These are phyloP conservation scores for Dryobates pubescens DNA, from an alignment of 2,797 vertebrate genomes.

Conservation along the genomic window DNA sequence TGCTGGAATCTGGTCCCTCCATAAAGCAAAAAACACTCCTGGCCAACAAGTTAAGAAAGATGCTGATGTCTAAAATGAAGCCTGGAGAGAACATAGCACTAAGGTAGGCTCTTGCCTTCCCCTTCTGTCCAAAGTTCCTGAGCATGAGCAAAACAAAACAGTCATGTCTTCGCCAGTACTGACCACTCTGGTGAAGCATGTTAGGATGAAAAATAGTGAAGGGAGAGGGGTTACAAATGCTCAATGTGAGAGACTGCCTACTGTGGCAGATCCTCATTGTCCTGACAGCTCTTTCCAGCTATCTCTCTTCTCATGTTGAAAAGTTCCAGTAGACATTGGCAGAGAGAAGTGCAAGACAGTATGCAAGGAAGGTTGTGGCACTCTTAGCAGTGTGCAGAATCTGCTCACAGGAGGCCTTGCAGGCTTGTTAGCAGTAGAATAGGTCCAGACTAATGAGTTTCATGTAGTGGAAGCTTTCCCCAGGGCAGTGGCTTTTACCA, in stretches of 20 bases:
- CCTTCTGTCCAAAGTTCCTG: background rate
- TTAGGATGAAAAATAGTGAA: background rate
- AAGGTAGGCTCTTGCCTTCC: background rate
- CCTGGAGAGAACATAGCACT: background rate
- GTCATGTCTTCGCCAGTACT: background rate
- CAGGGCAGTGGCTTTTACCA: background rate
- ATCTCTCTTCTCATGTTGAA: background rate
- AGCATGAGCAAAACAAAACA: background rate
- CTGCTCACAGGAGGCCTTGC: background rate
- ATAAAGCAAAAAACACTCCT: background rate
- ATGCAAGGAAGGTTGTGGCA: background rate
- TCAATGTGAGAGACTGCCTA: background rate
- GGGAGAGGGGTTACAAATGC: background rate
- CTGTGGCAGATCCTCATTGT: background rate
- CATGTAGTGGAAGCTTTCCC: background rate
- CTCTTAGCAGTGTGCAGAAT: background rate
- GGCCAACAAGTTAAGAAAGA: background rate
- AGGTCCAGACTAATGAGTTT: background rate
- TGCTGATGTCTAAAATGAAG: fast-evolving
- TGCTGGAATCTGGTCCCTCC: background rate
- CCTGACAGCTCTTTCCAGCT: background rate
- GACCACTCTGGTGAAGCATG: background rate
- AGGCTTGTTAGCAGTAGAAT: fast-evolving
- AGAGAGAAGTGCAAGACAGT: background rate
- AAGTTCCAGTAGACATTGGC: background rate